Percentiles rank a stretch among this genome's conserved stretches.
phyloP scores from a whole-genome alignment of 2,797 vertebrate genomes.

The Urosaurus nigricauda region DNA sequence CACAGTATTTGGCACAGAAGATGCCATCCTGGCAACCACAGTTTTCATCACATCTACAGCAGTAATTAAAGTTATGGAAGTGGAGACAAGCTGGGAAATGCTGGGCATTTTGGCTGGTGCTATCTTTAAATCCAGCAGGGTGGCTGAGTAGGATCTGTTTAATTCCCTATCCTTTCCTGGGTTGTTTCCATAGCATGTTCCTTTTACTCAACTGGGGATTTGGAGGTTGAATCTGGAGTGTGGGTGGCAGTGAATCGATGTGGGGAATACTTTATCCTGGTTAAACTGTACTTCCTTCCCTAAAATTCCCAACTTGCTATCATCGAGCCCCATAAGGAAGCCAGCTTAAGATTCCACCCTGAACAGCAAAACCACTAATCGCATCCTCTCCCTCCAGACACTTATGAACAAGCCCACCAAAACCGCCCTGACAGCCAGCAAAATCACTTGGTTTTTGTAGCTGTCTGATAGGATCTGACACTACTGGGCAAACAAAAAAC shows the following conservation, averaged over 20 bases:
- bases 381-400: conserved; percentile 29
- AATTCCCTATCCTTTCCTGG: not conserved
- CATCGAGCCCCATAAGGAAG: not conserved
- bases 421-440: conserved; percentile 21
- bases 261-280: not conserved
- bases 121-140: not conserved
- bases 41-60: not conserved
- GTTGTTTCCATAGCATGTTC: not conserved
- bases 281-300: not conserved
- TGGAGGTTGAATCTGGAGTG: no score
- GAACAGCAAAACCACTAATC: conserved; percentile 40
- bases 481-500: conserved; percentile 13
- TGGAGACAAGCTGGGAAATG: not conserved
- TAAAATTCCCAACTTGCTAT: conserved; percentile 5
- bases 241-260: not conserved
- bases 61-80: not conserved
- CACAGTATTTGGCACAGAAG: not conserved
- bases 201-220: not conserved
- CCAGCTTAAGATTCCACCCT: conserved; percentile 12
- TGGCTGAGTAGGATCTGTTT: no score
- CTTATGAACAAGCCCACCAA: conserved; percentile 46
- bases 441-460: conserved; percentile 8
- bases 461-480: conserved; percentile 20
- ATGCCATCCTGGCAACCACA: not conserved
- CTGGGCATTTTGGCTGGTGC: not conserved